These are phyloP conservation scores for Schizotus pectinicornis DNA, from an alignment of 2,888 invertebrate genomes.

Conservation along the genomic window DNA sequence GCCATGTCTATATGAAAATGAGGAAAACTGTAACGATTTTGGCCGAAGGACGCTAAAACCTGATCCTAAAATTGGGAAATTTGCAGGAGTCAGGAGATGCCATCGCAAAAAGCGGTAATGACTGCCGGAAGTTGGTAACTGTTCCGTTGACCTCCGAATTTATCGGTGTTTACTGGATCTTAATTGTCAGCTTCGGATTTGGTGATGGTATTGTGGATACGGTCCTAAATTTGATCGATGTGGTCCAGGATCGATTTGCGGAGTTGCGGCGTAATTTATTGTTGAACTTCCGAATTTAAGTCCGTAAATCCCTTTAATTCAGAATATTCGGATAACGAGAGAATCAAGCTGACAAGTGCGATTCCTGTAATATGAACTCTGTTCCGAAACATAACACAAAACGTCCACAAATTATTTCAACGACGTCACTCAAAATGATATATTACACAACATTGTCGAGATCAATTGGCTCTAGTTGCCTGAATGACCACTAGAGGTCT, in stretches of 20 bases:
- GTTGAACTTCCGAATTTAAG: conserved; percentile 20
- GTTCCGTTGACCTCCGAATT: too few relatives aligned
- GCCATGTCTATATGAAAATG: too few relatives aligned
- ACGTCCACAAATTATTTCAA: conserved; percentile 40
- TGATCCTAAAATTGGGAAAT: too few relatives aligned
- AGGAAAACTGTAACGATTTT: too few relatives aligned
- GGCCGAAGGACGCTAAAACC: too few relatives aligned
- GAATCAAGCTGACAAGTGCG: conserved; percentile 23
- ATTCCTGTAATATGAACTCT: conserved; percentile 30
- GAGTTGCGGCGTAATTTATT: conserved; percentile 4
- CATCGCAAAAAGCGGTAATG: too few relatives aligned
- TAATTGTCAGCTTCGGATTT: too few relatives aligned
- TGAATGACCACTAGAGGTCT: conserved; percentile 28
- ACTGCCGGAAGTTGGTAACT: too few relatives aligned
- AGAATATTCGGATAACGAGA: conserved; percentile 19
- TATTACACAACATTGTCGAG: conserved; percentile 33
- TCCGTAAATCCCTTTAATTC: conserved; percentile 24
- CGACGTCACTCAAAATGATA: conserved; percentile 39
- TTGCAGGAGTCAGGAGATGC: too few relatives aligned
- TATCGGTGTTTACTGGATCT: too few relatives aligned
- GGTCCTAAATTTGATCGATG: neutral
- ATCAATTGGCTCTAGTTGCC: conserved; percentile 36
- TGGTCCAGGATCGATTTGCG: neutral
- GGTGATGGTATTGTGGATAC: too few relatives aligned
- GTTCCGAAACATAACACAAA: conserved; percentile 34